Evolutionary conservation across 2,113 vertebrate genomes (phyloP), one percentile per base, ranked within the genome.

Genomic region (Halcyon senegalensis): DNA sequence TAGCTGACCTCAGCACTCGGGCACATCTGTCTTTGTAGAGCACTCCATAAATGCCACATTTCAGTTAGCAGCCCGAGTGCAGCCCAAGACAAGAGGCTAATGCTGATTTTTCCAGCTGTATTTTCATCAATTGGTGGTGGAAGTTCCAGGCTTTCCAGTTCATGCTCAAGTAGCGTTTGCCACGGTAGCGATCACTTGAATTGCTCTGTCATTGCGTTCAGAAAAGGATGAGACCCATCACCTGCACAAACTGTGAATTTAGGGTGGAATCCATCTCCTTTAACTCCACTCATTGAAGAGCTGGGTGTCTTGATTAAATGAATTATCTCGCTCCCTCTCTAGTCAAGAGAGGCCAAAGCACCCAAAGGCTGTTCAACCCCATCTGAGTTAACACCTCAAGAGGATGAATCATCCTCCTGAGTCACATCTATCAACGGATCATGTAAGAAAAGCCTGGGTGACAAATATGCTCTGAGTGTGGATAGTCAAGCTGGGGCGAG

Each of bases 311-410:
- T 24, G 59, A 48, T 90, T 33, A 68, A 76, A 81, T 1, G 2
- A 51, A 81, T 23, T n/a, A 28, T n/a, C 44, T 85, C 5, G 1
- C 23, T 89, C 25, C 31, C 25, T 74, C 25, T 51, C 16, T 19
- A 58, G 48, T 7, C 3, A 6, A 74, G 64, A 51, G 59, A 72
- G 53, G 64, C 44, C 6, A 2, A 28, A 0, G 9, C 0, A 1
- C 55, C 60, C 56, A 41, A 79, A 21, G 75, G 80, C 23, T 4
- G 56, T 43, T 89, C 58, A 53, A 2, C 18, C 25, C 74, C 3
- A 1, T 35, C 67, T 53, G 18, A 80, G 74, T 48, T 56, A 64
- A 59, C 2, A 8, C 33, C 39, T 94, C 35, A 20, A n/a, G 69
- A 60, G 46, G n/a, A 66, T 39, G 58, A 92, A 89, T 84, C 63